Conservation (phyloP, 2,113 vertebrate genomes). For the Speoplatyrhinus poulsoni region DNA sequence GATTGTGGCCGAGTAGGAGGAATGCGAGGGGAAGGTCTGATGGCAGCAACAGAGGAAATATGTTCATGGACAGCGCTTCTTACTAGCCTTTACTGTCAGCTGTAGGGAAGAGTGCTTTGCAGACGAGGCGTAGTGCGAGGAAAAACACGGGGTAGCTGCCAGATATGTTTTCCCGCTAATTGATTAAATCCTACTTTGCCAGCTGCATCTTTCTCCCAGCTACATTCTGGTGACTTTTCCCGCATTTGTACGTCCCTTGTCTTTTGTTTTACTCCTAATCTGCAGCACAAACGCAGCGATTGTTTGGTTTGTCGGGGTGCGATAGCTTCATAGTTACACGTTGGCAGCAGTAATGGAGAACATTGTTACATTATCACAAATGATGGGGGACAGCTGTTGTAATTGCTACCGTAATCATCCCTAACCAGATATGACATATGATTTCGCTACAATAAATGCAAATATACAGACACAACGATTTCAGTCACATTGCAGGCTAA, state of each 20-base stretch:
- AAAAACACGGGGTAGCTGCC: conserved; percentile 40
- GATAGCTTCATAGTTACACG: background rate
- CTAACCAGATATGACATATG: conserved; percentile 30
- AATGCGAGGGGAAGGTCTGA: background rate
- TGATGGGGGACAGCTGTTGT: background rate
- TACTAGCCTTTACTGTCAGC: conserved; percentile 41
- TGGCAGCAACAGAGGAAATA: conserved; percentile 35
- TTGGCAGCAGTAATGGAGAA: background rate
- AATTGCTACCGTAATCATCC: conserved; percentile 18
- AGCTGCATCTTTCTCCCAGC: conserved; percentile 30
- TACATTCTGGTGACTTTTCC: conserved; percentile 20
- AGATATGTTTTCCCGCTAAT: conserved; percentile 54
- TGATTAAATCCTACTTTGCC: conserved; percentile 54
- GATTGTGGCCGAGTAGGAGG: background rate
- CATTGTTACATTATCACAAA: conserved; percentile 1
- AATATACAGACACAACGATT: background rate
- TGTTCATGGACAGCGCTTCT: conserved; percentile 45
- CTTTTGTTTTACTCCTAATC: conserved; percentile 39
- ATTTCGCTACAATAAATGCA: conserved; percentile 15
- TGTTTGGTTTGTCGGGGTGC: conserved; percentile 17
- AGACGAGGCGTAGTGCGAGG: conserved; percentile 26
- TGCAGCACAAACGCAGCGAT: conserved; percentile 18
- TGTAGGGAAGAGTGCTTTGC: background rate
- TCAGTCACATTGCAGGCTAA: conserved; percentile 22
- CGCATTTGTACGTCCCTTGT: conserved; percentile 11